Evolutionary conservation across 1,140 invertebrate genomes (phyloP).

Genomic region (Drosophila triauraria): DNA sequence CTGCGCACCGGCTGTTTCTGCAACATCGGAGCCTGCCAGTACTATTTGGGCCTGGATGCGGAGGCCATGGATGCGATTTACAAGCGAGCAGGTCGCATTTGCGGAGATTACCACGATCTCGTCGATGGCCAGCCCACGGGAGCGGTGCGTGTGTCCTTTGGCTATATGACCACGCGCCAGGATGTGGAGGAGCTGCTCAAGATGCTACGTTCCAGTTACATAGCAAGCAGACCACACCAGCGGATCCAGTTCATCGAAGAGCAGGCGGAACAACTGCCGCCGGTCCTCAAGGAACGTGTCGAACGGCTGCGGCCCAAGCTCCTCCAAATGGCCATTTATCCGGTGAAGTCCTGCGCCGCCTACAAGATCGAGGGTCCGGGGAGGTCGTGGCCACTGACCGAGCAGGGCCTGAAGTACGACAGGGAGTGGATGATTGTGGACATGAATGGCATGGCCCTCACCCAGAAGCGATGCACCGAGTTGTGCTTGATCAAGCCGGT

Average conservation of each 20-base stretch:
- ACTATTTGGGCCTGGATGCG: constrained; percentile 90
- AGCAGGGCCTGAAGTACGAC: constrained; percentile 93
- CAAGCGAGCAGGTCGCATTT: constrained; percentile 93
- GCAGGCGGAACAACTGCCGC: constrained; percentile 48
- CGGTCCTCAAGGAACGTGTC: constrained; percentile 53
- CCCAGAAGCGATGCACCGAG: constrained; percentile 93
- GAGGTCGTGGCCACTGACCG: constrained; percentile 89
- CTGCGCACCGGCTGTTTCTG: constrained; percentile 98
- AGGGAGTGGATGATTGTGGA: constrained; percentile 96
- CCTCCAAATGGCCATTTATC: constrained; percentile 93
- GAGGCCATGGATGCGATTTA: constrained; percentile 91
- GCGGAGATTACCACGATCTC: constrained; percentile 95
- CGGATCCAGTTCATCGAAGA: constrained; percentile 60
- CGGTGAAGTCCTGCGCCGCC: constrained; percentile 96
- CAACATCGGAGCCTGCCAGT: constrained; percentile 97
- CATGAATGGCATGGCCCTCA: constrained; percentile 91
- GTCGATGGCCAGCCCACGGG: constrained; percentile 96
- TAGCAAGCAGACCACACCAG: constrained; percentile 34
- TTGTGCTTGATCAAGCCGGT: constrained; percentile 93
- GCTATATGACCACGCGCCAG: constrained; percentile 92
- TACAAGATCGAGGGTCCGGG: constrained; percentile 87
- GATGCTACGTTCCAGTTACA: constrained; percentile 90
- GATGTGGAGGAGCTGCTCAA: constrained; percentile 91
- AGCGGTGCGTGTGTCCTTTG: constrained; percentile 96
- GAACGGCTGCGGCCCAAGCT: constrained; percentile 70